phyloP scores from a whole-genome alignment of 2,888 invertebrate species.

The Leptopilina syphax region DNA sequence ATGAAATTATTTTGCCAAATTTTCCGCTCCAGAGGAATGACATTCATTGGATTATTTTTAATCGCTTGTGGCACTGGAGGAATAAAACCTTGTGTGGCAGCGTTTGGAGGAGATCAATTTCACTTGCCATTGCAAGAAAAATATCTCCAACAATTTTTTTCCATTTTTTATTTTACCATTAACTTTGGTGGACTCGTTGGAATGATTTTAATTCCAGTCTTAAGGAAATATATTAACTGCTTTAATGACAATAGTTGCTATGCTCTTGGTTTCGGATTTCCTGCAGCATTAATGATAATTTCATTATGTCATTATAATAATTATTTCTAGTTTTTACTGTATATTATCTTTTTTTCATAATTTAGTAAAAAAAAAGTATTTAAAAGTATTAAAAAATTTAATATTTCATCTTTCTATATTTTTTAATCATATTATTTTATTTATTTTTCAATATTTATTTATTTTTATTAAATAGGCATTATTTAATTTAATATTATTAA shows the following conservation, averaged over 20 bases:
- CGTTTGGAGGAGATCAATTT: conserved; percentile 93
- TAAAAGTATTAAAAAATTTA: no score
- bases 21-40: conserved; percentile 75
- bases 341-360: no score
- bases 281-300: conserved; percentile 84
- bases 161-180: conserved; percentile 89
- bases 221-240: conserved; percentile 83
- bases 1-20: no score
- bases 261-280: conserved; percentile 87
- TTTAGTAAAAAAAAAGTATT: no score
- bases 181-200: conserved; percentile 84
- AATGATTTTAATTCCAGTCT: conserved; percentile 85
- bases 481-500: no score
- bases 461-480: no score
- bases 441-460: no score
- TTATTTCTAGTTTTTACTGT: no score
- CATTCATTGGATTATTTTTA: conserved; percentile 79
- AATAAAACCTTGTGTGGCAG: conserved; percentile 91
- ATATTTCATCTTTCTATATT: no score
- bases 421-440: no score
- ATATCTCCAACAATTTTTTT: conserved; percentile 86
- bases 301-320: conserved; percentile 79
- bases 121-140: conserved; percentile 83
- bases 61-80: conserved; percentile 90
- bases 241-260: conserved; percentile 85